Evolutionary conservation across 2,797 vertebrate species (phyloP).

Genomic region (Danio aesculapii): DNA sequence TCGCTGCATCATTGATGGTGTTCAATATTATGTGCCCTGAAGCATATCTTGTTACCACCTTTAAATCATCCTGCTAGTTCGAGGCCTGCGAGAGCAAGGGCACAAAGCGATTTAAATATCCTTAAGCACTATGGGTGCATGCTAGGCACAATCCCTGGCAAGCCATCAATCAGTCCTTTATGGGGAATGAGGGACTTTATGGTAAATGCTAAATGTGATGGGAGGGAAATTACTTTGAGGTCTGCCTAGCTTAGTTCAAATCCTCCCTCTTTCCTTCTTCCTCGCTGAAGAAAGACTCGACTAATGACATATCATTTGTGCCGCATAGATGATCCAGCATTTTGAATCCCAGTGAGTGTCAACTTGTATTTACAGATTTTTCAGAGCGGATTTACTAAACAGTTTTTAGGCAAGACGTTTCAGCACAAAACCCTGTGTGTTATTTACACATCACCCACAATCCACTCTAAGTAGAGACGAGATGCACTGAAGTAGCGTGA

Average conservation of each 20-base stretch:
- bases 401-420: neutral
- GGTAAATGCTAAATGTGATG: slow-evolving; percentile 60
- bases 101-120: slow-evolving; percentile 54
- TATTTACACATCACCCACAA: neutral
- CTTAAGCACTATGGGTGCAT: slow-evolving; percentile 52
- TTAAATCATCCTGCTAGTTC: slow-evolving; percentile 77
- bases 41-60: slow-evolving; percentile 79
- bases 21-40: slow-evolving; percentile 85
- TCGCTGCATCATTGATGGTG: slow-evolving; percentile 67
- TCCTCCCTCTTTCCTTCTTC: neutral
- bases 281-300: neutral
- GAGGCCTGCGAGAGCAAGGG: slow-evolving; percentile 42
- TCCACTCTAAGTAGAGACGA: neutral
- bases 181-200: slow-evolving; percentile 53
- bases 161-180: slow-evolving; percentile 60
- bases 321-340: slow-evolving; percentile 25
- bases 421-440: neutral
- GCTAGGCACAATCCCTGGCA: slow-evolving; percentile 39
- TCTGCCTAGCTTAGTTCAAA: slow-evolving; percentile 23
- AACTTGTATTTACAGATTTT: slow-evolving; percentile 27
- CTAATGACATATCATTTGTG: slow-evolving; percentile 35
- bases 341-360: slow-evolving; percentile 27
- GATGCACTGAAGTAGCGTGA: neutral
- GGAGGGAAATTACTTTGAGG: slow-evolving; percentile 51
- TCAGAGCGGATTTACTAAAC: neutral